Evolutionary conservation across 2,797 vertebrate species (phyloP).

Genomic region (Scleropages formosus): DNA sequence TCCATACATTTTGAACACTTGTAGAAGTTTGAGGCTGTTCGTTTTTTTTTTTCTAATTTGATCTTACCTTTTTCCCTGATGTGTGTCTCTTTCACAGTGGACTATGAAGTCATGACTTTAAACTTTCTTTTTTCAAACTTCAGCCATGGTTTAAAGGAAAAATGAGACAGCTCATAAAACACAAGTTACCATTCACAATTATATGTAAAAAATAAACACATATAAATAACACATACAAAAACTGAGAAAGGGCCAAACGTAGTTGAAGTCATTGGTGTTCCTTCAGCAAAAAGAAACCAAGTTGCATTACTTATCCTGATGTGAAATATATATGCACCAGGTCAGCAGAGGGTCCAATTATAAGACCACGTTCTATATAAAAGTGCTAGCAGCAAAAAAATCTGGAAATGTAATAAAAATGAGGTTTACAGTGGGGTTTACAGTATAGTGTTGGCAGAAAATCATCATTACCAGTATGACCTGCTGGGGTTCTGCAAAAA

Average conservation of each 20-base stretch:
- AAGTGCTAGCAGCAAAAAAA: constrained; percentile 49
- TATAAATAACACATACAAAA: constrained; percentile 17
- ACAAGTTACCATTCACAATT: constrained; percentile 35
- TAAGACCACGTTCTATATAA: constrained; percentile 44
- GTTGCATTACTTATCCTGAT: constrained; percentile 46
- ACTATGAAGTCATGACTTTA: background rate
- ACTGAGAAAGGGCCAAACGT: background rate
- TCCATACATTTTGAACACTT: background rate
- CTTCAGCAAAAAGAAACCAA: constrained; percentile 4
- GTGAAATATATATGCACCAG: constrained; percentile 46
- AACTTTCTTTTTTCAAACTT: background rate
- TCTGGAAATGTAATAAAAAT: constrained; percentile 41
- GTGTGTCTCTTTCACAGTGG: background rate
- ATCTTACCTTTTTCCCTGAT: background rate
- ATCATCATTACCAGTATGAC: constrained; percentile 49
- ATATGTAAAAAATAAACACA: constrained; percentile 21
- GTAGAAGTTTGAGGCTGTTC: too few relatives aligned
- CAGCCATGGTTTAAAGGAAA: background rate
- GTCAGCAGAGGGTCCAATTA: constrained; percentile 49
- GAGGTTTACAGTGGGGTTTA: constrained; percentile 61
- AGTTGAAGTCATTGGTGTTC: background rate
- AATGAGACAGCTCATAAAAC: constrained; percentile 31
- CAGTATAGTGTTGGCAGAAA: constrained; percentile 64
- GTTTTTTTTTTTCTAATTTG: background rate
- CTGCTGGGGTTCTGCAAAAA: constrained; percentile 4